Conservation (phyloP, 2,888 invertebrate species). For the Pyrochroa serraticornis region DNA sequence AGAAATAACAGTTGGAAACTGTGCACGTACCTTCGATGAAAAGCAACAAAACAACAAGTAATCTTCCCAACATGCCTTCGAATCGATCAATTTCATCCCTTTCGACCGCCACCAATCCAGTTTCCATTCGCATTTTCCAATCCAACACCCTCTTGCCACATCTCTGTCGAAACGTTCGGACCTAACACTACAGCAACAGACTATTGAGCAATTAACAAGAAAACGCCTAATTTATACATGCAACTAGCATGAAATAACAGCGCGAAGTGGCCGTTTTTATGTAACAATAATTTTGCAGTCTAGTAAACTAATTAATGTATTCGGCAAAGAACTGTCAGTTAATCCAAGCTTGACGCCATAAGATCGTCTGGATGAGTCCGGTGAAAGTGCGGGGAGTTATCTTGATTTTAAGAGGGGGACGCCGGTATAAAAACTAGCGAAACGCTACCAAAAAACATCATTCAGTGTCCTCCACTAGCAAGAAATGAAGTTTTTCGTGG, state of each 20-base stretch:
- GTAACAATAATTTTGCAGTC: conserved; percentile 30
- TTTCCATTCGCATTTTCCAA: too few relatives aligned
- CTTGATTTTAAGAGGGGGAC: conserved; percentile 9
- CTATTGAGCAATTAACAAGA: conserved; percentile 1
- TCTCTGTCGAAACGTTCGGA: too few relatives aligned
- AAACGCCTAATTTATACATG: conserved; percentile 5
- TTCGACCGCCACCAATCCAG: too few relatives aligned
- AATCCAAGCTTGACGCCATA: conserved; percentile 26
- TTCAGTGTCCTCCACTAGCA: conserved; percentile 21
- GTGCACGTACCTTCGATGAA: too few relatives aligned
- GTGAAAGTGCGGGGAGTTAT: conserved; percentile 25
- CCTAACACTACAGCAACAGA: neutral
- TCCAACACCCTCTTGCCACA: too few relatives aligned
- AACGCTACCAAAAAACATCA: conserved; percentile 18
- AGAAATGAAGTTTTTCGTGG: conserved; percentile 29
- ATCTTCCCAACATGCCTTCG: too few relatives aligned
- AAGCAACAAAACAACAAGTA: too few relatives aligned
- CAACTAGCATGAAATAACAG: conserved; percentile 18
- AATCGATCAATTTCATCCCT: too few relatives aligned
- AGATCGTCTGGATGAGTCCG: conserved; percentile 13
- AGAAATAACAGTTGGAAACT: too few relatives aligned
- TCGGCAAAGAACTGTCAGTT: conserved; percentile 18
- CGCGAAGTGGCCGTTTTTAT: conserved; percentile 19
- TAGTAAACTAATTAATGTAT: conserved; percentile 29
- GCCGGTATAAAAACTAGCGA: conserved; percentile 13